Evolutionary conservation across 2,113 vertebrate species (phyloP).

Genomic region (Megaceryle maxima): DNA sequence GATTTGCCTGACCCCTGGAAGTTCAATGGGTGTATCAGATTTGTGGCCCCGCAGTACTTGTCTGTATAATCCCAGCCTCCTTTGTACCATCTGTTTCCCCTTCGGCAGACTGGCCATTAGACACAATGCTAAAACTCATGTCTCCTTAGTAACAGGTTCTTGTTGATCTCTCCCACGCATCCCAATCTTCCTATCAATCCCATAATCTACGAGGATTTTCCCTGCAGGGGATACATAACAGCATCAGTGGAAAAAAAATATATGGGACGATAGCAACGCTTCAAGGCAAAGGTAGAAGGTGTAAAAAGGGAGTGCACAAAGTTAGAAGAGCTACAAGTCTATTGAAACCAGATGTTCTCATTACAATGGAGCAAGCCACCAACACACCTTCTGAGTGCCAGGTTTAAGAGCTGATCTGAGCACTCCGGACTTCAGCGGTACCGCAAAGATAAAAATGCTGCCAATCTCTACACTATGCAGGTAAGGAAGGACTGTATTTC

Average conservation of each 20-base stretch:
- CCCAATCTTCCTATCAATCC: slow-evolving; percentile 38
- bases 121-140: background rate
- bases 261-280: background rate
- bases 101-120: slow-evolving; percentile 11
- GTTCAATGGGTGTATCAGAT: slow-evolving; percentile 6
- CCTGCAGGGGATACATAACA: slow-evolving; percentile 8
- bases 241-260: background rate
- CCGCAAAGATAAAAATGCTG: background rate
- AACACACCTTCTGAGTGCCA: background rate
- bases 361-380: background rate
- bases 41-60: background rate
- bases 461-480: background rate
- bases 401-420: background rate
- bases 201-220: slow-evolving; percentile 43
- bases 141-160: slow-evolving; percentile 57
- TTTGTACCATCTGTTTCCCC: slow-evolving; percentile 59
- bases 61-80: slow-evolving; percentile 33
- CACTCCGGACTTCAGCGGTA: background rate
- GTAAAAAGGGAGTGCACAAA: background rate
- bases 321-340: background rate
- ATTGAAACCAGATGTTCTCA: slow-evolving; percentile 1
- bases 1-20: slow-evolving; percentile 26
- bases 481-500: background rate
- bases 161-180: background rate
- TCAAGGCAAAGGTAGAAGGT: background rate